These are phyloP conservation scores for Dufourea novaeangliae DNA, from an alignment of 1,140 invertebrate species.

Conservation along the genomic window DNA sequence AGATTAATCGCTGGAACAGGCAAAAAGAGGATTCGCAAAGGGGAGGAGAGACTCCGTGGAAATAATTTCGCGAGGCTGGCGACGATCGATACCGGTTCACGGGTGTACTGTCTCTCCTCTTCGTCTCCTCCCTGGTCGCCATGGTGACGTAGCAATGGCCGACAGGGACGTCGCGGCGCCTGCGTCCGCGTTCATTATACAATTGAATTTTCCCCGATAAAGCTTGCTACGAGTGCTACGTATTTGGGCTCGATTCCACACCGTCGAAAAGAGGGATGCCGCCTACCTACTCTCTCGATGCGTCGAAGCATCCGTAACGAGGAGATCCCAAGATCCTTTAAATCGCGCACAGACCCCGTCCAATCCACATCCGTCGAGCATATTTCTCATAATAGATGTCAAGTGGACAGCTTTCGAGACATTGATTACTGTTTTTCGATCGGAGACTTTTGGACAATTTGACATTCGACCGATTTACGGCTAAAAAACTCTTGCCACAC, in stretches of 20 bases:
- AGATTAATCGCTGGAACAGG: not conserved
- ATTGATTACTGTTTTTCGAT: no score
- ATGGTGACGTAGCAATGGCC: conserved; percentile 76
- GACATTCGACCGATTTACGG: no score
- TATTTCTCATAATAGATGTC: no score
- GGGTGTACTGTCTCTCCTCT: conserved; percentile 54
- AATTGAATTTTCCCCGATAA: conserved; percentile 53
- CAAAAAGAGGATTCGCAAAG: not conserved
- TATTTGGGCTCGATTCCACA: conserved; percentile 41
- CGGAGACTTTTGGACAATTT: no score
- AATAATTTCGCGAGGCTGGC: conserved; percentile 36
- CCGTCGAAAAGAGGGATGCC: conserved; percentile 33
- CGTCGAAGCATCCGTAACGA: conserved; percentile 26
- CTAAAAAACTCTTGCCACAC: no score
- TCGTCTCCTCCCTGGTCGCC: conserved; percentile 74
- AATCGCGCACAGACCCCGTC: not conserved
- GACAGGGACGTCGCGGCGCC: conserved; percentile 71
- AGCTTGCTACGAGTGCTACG: conserved; percentile 24
- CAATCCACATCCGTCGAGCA: no score
- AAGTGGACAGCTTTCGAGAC: no score
- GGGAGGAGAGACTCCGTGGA: not conserved
- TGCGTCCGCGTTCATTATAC: conserved; percentile 63
- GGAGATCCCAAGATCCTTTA: conserved; percentile 51
- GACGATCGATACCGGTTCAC: conserved; percentile 62
- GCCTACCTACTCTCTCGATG: conserved; percentile 3